phyloP scores from a whole-genome alignment of 2,888 invertebrate species.

The Diaprepes abbreviatus region DNA sequence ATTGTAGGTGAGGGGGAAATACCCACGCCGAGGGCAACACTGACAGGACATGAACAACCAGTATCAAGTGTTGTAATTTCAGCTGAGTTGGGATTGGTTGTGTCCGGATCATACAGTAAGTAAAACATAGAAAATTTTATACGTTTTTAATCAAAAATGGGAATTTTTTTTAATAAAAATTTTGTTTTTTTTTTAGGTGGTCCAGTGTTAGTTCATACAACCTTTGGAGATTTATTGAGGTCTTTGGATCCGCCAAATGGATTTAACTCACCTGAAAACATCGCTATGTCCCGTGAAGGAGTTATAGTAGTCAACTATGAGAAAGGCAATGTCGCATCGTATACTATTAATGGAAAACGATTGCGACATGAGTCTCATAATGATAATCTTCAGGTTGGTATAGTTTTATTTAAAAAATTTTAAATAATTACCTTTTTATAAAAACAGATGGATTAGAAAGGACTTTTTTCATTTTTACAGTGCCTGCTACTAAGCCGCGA shows the following conservation, averaged over 20 bases:
- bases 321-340: conserved; percentile 92
- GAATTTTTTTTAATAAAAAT: background rate
- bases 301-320: conserved; percentile 95
- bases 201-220: conserved; percentile 97
- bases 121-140: too few species aligned
- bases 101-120: conserved; percentile 88
- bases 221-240: conserved; percentile 94
- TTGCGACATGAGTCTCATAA: conserved; percentile 92
- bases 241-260: conserved; percentile 87
- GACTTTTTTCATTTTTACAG: conserved; percentile 70
- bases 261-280: conserved; percentile 84
- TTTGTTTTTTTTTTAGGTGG: conserved; percentile 77
- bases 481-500: conserved; percentile 95
- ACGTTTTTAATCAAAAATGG: too few species aligned
- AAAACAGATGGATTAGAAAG: too few species aligned
- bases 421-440: too few species aligned
- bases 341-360: conserved; percentile 93
- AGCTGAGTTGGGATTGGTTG: conserved; percentile 96
- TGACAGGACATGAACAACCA: conserved; percentile 98
- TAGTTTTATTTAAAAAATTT: conserved; percentile 1
- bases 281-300: conserved; percentile 96
- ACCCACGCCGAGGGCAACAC: conserved; percentile 95
- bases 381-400: conserved; percentile 90
- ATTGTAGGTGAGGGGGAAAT: conserved; percentile 97
- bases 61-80: conserved; percentile 96